Evolutionary conservation across 2,113 vertebrate species (phyloP), one percentile per base, ranked within the genome.

Genomic region (Podarcis raffonei): DNA sequence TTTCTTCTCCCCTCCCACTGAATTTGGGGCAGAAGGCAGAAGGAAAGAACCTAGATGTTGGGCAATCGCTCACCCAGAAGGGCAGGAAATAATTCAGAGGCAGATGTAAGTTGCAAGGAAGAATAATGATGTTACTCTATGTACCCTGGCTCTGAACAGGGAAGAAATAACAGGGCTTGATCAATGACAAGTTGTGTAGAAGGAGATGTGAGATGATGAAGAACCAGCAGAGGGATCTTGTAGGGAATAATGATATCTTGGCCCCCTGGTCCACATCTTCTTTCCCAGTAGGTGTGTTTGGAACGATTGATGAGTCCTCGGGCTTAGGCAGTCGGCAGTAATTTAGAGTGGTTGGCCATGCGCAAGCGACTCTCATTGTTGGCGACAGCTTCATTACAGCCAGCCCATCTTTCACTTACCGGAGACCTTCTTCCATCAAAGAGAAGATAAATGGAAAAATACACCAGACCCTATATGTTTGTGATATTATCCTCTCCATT

Each of bases 381-480:
- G 91, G 87, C 89, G 91, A 97, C 95, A 95, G 94, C 96, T 97
- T 97, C 96, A 97, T 97, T 96, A 95, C 88, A 84, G 86, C 66
- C 80, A 87, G 13, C 59, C 48, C 87, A 95, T 97, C 92, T 91
- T 95, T 97, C 94, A 96, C 90, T 91, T 93, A 87, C 79, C 85
- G 85, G n/a, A 94, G 92, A 92, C 89, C 91, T 94, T 95, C 94
- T 94, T 94, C 88, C 83, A 92, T 95, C 91, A 94, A 39, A 83
- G 57, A 90, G 85, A 94, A 94, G 94, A 95, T 13, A 88, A 96
- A 95, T 93, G 94, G 92, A 83, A 48, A 87, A 92, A 92, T 79
- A 66, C 89, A 86, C 2, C 6, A 91, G 84, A 72, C n/a, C 89
- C 78, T 87, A 83, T 90, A 92, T 74, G 84, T 94, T 85, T 95